Evolutionary conservation across 2,797 vertebrate species (phyloP).

Genomic region (Antrozous pallidus): DNA sequence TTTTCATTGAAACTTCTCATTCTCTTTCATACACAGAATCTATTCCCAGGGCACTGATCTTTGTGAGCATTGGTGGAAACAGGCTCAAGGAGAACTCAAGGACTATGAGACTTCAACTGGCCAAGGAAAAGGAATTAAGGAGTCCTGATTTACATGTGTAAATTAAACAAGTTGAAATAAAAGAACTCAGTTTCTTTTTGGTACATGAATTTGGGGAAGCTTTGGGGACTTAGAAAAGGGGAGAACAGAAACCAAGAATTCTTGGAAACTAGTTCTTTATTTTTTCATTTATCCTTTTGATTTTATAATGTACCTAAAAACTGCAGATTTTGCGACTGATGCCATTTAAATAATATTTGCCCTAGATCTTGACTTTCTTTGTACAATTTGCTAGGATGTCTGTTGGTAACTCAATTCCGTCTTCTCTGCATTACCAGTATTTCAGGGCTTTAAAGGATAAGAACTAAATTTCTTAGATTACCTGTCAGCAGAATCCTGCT

Average conservation of each 20-base stretch:
- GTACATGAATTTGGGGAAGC: background rate
- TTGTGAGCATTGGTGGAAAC: too few relatives aligned
- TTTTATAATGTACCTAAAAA: background rate
- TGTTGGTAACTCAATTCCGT: background rate
- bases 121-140: background rate
- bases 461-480: background rate
- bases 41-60: background rate
- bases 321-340: background rate
- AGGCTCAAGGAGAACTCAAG: background rate
- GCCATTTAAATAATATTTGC: slow-evolving; percentile 15
- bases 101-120: background rate
- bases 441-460: background rate
- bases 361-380: slow-evolving; percentile 11
- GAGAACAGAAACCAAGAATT: background rate
- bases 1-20: background rate
- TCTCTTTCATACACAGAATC: background rate
- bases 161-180: background rate
- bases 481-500: background rate
- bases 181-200: background rate
- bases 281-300: slow-evolving; percentile 1
- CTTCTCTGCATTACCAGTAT: background rate
- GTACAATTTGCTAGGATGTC: background rate
- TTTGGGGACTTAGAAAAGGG: background rate
- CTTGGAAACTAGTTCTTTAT: background rate
- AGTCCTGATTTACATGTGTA: background rate